A percentile compares a stretch with the other conserved stretches of the same genome.
phyloP scores from a whole-genome alignment of 1,140 invertebrate genomes.

The Watersipora subatra region DNA sequence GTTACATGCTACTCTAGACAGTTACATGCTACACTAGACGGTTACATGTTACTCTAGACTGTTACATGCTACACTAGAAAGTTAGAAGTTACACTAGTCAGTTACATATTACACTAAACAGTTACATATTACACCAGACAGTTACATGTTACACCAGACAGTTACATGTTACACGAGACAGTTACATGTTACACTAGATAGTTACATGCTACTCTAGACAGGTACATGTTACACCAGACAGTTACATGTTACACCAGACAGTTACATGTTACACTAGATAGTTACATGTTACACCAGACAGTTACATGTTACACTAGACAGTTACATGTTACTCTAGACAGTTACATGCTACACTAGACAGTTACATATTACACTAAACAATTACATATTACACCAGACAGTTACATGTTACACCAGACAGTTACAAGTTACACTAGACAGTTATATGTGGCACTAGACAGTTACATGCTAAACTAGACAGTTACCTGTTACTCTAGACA shows the following conservation, averaged over 20 bases:
- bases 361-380: neutral
- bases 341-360: neutral
- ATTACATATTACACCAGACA: neutral
- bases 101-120: neutral
- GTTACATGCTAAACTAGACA: neutral
- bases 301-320: neutral
- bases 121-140: neutral
- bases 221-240: neutral
- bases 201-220: neutral
- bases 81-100: neutral
- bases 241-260: neutral
- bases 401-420: neutral
- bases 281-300: neutral
- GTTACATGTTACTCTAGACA: neutral
- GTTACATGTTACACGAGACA: neutral
- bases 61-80: too few species aligned
- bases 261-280: neutral
- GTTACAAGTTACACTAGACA: neutral
- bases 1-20: too few species aligned
- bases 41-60: too few species aligned
- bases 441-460: neutral
- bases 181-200: neutral
- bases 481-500: neutral
- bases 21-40: too few species aligned
- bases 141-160: neutral